Evolutionary conservation across 2,113 vertebrate species (phyloP), one percentile per base, ranked within the genome.

Genomic region (Blennius ocellaris): DNA sequence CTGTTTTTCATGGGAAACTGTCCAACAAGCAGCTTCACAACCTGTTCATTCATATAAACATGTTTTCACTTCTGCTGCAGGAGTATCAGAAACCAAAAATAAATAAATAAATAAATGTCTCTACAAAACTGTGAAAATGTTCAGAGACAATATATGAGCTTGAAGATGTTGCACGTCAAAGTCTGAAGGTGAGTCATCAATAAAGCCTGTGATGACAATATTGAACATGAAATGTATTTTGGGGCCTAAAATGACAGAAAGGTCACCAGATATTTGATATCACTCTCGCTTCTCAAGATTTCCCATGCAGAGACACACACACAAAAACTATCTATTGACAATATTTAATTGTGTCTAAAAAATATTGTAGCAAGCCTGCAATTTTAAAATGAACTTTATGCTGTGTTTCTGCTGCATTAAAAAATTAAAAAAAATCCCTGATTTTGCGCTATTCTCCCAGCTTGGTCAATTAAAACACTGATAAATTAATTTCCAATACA

Each of bases 11-110:
- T 50, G 79, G 83, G 75, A 87, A 87, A 75, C 37, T 65, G 65
- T 86, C 81, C 75, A 80, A 83, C 70, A 82, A 82, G 82, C 84
- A 87, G 69, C 77, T 88, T 83, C 74, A 52, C 62, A 76, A 71
- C 73, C 62, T 70, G 67, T 84, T 88, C 41, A 64, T 80, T 69
- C 78, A 81, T 48, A 78, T 79, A 71, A 79, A 78, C 80, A 83
- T 67, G 59, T 68, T 71, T 40, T 76, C 55, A 69, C 41, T 44
- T 75, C 38, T 61, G 11, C 65, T 73, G 54, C 58, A 64, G 21
- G 21, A 30, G 21, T 30, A 30, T 30, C 21, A 30, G 21, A 30
- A 30, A 30, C 21, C 21, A 4, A 30, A 30, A 30, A 30, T n/a
- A n/a, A n/a, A n/a, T n/a, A n/a, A 37, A 53, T 66, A 57, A 73